Base-by-base conservation (phyloP, 2,113 vertebrate species). In the Eidolon helvum region DNA sequence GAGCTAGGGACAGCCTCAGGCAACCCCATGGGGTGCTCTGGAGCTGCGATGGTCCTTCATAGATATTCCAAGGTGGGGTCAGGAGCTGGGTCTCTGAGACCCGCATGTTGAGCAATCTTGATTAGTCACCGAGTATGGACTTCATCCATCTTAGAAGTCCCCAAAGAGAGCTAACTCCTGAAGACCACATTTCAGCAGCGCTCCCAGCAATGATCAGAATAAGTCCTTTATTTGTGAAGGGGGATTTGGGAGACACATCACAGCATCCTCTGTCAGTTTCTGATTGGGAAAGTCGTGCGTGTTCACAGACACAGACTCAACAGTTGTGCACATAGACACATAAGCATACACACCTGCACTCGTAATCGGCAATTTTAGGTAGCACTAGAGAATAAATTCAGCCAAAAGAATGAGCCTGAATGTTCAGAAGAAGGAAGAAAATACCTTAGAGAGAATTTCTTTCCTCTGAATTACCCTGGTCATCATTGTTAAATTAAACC, bases 331-430 rank as follows among this genome's bases (percentile, higher is more conserved):
- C 30, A 21, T 5, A 28, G 26, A 75, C 10, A 16, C 7, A 7
- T 6, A 19, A 5, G 21, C 4, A 18, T 7, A 11, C 15, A n/a
- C 5, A n/a, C 28, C 3, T 33, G 59, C 63, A 18, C 40, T 26
- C 4, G 0, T 11, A 3, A 7, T 6, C 0, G 10, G 33, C 55
- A 33, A 3, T 40, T 75, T 61, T 4, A 59, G 38, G 43, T 10
- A 65, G 38, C 28, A 10, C 28, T 9, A 9, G 84, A 79, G 21
- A 21, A 11, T 59, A 28, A 45, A 10, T 59, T 43, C 33, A 75
- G 33, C 75, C 28, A 1, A 10, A 33, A 75, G 55, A 61, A 15
- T 16, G 33, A 19, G 4, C n/a, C 11, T 3, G 55, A 33, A 22
- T 45, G 5, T 43, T 90, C 19, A 53, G 84, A 89, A 35, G 63